phyloP scores from a whole-genome alignment of 2,888 invertebrate genomes.

The Chironomus riparius region DNA sequence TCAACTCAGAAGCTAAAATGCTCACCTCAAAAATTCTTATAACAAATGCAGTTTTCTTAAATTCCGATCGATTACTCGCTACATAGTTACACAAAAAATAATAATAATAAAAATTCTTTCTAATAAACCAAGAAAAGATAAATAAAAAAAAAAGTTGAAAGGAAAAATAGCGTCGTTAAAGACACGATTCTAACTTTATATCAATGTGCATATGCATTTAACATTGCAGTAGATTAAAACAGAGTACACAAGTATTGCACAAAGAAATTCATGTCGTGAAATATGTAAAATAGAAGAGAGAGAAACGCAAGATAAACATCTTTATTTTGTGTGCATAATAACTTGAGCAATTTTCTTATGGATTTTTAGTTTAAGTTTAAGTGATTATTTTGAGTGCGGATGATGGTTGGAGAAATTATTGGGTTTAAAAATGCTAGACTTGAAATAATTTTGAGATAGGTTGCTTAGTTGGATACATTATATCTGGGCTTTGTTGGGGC shows the following conservation, averaged over 20 bases:
- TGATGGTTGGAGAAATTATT: too few species aligned
- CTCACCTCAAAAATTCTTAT: too few species aligned
- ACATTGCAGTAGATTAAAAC: conserved; percentile 4
- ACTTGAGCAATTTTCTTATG: background rate
- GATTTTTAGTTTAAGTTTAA: background rate
- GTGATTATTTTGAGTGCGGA: background rate
- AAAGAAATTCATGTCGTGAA: conserved; percentile 10
- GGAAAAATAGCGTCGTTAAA: conserved; percentile 2
- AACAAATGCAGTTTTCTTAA: too few species aligned
- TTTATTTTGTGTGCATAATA: conserved; percentile 2
- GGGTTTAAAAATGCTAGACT: too few species aligned
- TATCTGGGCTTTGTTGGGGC: too few species aligned
- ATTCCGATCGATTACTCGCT: too few species aligned
- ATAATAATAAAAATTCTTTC: background rate
- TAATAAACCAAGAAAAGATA: background rate
- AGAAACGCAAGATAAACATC: background rate
- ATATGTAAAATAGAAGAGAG: conserved; percentile 18
- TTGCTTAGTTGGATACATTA: too few species aligned
- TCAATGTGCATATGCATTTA: background rate
- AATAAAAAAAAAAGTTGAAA: background rate
- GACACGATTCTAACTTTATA: conserved; percentile 17
- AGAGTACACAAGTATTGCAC: conserved; percentile 11
- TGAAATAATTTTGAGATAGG: too few species aligned
- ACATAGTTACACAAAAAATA: background rate
- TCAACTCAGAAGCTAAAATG: too few species aligned